These are phyloP conservation scores for Solen grandis DNA, from an alignment of 1,140 invertebrate genomes.

Conservation along the genomic window DNA sequence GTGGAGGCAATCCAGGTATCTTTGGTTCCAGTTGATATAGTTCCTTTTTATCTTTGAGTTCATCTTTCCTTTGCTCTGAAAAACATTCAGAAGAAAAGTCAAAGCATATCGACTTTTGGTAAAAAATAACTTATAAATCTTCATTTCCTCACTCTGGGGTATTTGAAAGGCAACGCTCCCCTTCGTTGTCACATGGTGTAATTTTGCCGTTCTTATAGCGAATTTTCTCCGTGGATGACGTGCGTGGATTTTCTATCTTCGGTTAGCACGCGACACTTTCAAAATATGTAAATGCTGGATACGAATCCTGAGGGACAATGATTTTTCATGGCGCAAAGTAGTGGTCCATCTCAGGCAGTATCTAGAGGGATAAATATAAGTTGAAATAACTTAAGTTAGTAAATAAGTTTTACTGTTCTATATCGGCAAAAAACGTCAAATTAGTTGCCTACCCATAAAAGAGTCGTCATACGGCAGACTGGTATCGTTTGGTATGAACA, in stretches of 20 bases:
- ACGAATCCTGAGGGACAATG: too few relatives aligned
- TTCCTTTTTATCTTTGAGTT: constrained; percentile 76
- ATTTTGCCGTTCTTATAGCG: too few relatives aligned
- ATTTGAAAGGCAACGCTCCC: neutral
- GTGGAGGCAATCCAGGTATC: constrained; percentile 75
- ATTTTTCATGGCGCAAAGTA: too few relatives aligned
- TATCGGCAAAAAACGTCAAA: too few relatives aligned
- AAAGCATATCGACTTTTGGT: neutral
- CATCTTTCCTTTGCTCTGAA: constrained; percentile 50
- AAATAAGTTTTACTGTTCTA: too few relatives aligned
- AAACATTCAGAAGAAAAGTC: neutral
- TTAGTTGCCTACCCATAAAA: constrained; percentile 45
- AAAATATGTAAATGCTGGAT: too few relatives aligned
- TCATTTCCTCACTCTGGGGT: neutral
- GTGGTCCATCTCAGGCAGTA: too few relatives aligned
- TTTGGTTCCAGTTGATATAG: constrained; percentile 76
- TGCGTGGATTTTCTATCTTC: too few relatives aligned
- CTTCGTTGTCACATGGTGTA: neutral
- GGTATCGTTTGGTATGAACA: constrained; percentile 79
- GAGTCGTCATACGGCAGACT: constrained; percentile 80
- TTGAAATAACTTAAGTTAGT: too few relatives aligned
- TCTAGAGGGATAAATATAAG: too few relatives aligned
- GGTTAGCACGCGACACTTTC: too few relatives aligned
- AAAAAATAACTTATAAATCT: neutral
- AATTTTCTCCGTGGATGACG: too few relatives aligned